Conservation (phyloP, 2,888 invertebrate genomes). For the Caenorhabditis sp. region DNA sequence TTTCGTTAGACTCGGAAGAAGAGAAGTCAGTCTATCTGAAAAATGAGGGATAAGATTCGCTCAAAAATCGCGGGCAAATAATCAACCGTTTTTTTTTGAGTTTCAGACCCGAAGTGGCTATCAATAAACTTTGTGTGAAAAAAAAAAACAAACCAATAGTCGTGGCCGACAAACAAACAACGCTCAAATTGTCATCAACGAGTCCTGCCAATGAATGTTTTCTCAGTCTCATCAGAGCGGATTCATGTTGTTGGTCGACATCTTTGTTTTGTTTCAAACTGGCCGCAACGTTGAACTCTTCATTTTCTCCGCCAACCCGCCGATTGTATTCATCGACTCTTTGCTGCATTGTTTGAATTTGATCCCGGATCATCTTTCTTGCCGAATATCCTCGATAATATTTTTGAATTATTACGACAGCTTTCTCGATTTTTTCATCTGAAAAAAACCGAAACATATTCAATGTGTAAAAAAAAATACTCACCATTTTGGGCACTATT, state of each 20-base stretch:
- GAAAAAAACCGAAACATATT: too few species aligned
- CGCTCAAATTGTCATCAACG: background rate
- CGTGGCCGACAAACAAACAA: background rate
- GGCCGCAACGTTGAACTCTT: background rate
- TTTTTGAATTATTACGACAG: background rate
- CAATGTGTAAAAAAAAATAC: background rate
- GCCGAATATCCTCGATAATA: background rate
- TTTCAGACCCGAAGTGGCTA: too few species aligned
- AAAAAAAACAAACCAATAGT: background rate
- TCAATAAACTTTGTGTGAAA: too few species aligned
- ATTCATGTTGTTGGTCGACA: background rate
- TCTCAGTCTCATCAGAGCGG: background rate
- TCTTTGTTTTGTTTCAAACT: background rate
- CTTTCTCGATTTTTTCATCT: background rate
- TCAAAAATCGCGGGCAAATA: too few species aligned
- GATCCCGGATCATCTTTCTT: background rate
- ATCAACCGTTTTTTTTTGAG: background rate
- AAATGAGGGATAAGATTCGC: too few species aligned
- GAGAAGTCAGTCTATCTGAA: background rate
- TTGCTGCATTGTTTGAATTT: background rate
- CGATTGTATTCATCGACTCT: background rate
- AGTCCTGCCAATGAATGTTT: background rate
- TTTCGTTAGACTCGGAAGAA: background rate
- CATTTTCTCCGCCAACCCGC: background rate
- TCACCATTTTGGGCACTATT: background rate